Evolutionary conservation across 2,888 invertebrate species (phyloP).

Genomic region (Scaptomyza cyrtandrae): DNA sequence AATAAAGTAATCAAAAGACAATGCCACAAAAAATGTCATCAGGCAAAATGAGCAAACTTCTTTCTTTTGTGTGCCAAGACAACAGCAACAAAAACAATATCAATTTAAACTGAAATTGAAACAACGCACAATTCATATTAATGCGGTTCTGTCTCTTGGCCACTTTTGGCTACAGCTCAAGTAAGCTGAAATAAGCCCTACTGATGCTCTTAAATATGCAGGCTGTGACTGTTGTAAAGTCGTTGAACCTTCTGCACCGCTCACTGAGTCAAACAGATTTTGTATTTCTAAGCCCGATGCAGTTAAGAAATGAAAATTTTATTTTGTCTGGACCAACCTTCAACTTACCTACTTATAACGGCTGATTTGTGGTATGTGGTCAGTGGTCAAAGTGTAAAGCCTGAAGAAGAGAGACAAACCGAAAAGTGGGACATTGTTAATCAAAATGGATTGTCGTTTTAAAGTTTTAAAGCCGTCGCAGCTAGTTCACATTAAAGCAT

Average conservation of each 20-base stretch:
- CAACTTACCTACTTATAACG: no score
- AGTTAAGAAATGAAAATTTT: no score
- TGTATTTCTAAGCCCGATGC: no score
- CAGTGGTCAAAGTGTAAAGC: neutral
- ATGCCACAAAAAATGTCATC: conserved; percentile 69
- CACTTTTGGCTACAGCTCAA: conserved; percentile 18
- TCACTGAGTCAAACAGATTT: conserved; percentile 12
- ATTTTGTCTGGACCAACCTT: no score
- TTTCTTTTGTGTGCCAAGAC: conserved; percentile 21
- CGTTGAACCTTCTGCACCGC: neutral
- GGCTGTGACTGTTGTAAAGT: conserved; percentile 12
- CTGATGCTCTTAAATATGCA: conserved; percentile 43
- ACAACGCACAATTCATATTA: conserved; percentile 49
- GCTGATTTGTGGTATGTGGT: neutral
- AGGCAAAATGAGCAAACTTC: conserved; percentile 67
- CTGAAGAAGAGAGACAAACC: neutral
- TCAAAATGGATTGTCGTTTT: neutral
- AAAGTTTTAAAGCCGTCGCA: conserved; percentile 1
- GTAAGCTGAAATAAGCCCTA: conserved; percentile 12
- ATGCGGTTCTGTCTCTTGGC: conserved; percentile 38
- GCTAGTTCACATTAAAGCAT: neutral
- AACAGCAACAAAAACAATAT: conserved; percentile 11
- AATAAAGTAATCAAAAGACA: conserved; percentile 78
- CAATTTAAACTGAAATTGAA: conserved; percentile 40
- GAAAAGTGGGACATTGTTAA: neutral